phyloP scores from a whole-genome alignment of 2,113 vertebrate species.

The Gopherus evgoodei region DNA sequence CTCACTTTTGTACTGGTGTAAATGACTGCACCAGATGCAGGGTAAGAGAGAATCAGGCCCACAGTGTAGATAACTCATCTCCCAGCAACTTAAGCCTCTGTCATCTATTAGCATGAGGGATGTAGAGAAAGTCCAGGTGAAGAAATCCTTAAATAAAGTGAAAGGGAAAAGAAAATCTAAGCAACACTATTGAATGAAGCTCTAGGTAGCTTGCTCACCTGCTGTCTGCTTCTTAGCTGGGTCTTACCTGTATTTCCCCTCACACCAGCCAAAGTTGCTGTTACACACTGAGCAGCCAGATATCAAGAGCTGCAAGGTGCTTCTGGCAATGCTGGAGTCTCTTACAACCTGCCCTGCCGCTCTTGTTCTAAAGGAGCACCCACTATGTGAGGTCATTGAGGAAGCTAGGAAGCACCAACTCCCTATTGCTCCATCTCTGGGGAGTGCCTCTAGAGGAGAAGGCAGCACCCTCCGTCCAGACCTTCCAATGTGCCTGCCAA shows the following conservation, averaged over 20 bases:
- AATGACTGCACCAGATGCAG: not conserved
- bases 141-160: not conserved
- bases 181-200: not conserved
- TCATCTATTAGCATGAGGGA: not conserved
- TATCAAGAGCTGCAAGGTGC: not conserved
- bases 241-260: slow-evolving; percentile 56
- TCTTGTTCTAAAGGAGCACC: slow-evolving; percentile 37
- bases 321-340: slow-evolving; percentile 25
- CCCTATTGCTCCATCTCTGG: not conserved
- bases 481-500: not conserved
- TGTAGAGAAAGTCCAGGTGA: not conserved
- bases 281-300: not conserved
- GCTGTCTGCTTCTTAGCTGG: not conserved
- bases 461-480: slow-evolving; percentile 37
- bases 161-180: not conserved
- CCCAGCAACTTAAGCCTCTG: not conserved
- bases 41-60: rapidly evolving
- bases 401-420: not conserved
- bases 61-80: not conserved
- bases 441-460: not conserved
- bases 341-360: slow-evolving; percentile 4
- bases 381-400: not conserved
- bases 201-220: not conserved
- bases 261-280: not conserved
- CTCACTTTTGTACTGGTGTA: rapidly evolving